Evolutionary conservation across 2,888 invertebrate genomes (phyloP).

Genomic region (Protodeltote pygarga): DNA sequence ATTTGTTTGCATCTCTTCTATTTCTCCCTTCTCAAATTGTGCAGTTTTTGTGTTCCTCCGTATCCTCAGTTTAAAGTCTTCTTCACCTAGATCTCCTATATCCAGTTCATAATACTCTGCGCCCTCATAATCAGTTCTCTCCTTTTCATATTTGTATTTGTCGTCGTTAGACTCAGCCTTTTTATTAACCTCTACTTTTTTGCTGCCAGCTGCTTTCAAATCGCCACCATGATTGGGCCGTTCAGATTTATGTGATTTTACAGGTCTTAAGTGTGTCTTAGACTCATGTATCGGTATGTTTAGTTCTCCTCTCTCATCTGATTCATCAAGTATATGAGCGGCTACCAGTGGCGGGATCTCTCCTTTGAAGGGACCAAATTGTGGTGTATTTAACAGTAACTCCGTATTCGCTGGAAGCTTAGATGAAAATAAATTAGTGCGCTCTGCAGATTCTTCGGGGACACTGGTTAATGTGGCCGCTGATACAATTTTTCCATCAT

Average conservation of each 20-base stretch:
- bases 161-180: constrained; percentile 20
- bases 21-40: constrained; percentile 68
- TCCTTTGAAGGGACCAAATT: constrained; percentile 91
- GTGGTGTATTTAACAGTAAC: constrained; percentile 89
- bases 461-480: constrained; percentile 88
- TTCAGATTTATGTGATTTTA: constrained; percentile 60
- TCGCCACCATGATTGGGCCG: constrained; percentile 60
- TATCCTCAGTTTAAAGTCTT: constrained; percentile 40
- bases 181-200: constrained; percentile 54
- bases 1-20: constrained; percentile 60
- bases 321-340: constrained; percentile 59
- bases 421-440: constrained; percentile 73
- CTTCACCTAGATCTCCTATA: constrained; percentile 50
- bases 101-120: constrained; percentile 52
- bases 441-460: constrained; percentile 72
- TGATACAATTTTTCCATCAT: constrained; percentile 91
- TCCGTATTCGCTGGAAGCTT: constrained; percentile 83
- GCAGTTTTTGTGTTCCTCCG: constrained; percentile 71
- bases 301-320: constrained; percentile 20
- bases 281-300: constrained; percentile 24
- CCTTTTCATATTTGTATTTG: constrained; percentile 44
- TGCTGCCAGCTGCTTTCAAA: constrained; percentile 64
- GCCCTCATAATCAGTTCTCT: too few species aligned
- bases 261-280: constrained; percentile 73
- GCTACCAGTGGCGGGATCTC: constrained; percentile 87